Base-by-base conservation (phyloP, 64 coral and sea anemone species). In the Stichodactyla mertensii region DNA sequence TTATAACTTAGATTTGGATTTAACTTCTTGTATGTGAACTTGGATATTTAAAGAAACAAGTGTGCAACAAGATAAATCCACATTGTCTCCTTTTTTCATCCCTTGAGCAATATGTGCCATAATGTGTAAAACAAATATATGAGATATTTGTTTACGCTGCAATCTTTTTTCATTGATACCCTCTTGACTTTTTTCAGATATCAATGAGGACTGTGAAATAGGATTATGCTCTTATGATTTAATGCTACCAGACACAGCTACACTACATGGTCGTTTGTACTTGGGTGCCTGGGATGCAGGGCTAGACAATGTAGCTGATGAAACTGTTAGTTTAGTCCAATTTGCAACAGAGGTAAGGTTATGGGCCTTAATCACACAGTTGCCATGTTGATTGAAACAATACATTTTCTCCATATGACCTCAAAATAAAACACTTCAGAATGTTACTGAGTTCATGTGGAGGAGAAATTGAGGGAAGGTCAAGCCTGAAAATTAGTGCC, bases 281-380 rank as follows among this genome's bases (percentile, higher is more conserved):
- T 91, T 99, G 87, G 97, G 89, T n/a, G 97, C 97, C 4, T 99
- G 97, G 97, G 97, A 99, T 86, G 97, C 90, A 22, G 97, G 97
- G 6, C 81, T 99, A 36, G 97, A 99, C 31, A 91, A 85, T 86
- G 97, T 99, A 19, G 93, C 94, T n/a, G 94, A 97, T 77, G 94
- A 97, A 31, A 97, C 94, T 56, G 94, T 97, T 5, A 89, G 69
- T 79, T 83, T 97, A 6, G 57, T 97, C 52, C 88, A 92, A 84
- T 84, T 88, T 88, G 94, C 94, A 15, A 93, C 94, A 90, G 94
- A 97, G 94, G 94, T 97, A 87, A 5, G 62, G 5, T 81, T 26
- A 77, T 51, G 12, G 20, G 19, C 12, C 7, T 66, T 12, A 61
- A 61, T 16, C 59, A 31, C 28, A 31, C 28, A 31, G 28, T 31